These are phyloP conservation scores for Lampropteryx suffumata DNA, from an alignment of 2,888 invertebrate species.

Conservation along the genomic window DNA sequence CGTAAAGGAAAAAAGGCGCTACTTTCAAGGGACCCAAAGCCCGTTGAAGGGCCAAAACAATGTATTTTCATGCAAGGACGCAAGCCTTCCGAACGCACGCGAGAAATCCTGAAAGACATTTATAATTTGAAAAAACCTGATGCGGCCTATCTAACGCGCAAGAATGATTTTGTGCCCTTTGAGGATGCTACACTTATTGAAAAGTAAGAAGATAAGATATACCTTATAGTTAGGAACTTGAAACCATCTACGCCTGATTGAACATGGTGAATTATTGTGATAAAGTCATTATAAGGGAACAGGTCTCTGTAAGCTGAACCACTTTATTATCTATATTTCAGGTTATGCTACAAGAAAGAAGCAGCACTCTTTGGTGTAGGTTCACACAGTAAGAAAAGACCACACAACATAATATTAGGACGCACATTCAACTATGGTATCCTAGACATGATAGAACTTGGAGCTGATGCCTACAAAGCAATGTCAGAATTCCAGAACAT, in stretches of 20 bases:
- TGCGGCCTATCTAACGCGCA: slow-evolving; percentile 88
- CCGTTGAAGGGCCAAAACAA: slow-evolving; percentile 93
- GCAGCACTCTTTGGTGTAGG: slow-evolving; percentile 95
- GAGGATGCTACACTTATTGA: slow-evolving; percentile 94
- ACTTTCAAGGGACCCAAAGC: slow-evolving; percentile 91
- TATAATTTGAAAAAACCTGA: slow-evolving; percentile 94
- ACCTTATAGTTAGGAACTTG: background rate
- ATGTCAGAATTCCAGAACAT: slow-evolving; percentile 90
- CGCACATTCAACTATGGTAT: slow-evolving; percentile 94
- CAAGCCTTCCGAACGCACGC: slow-evolving; percentile 87
- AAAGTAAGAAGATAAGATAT: no score
- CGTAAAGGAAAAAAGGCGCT: slow-evolving; percentile 93
- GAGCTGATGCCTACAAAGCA: slow-evolving; percentile 91
- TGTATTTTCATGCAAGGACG: slow-evolving; percentile 93
- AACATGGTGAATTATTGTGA: no score
- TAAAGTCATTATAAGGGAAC: no score
- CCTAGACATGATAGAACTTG: slow-evolving; percentile 98
- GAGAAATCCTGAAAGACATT: slow-evolving; percentile 92
- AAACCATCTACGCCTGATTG: no score
- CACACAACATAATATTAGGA: slow-evolving; percentile 94
- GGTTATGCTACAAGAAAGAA: slow-evolving; percentile 91
- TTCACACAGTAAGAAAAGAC: slow-evolving; percentile 96
- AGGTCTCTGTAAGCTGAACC: no score
- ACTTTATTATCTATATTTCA: slow-evolving; percentile 44
- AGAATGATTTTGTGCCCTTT: slow-evolving; percentile 96